A percentile compares a stretch with the other conserved stretches of the same genome.
Conservation (phyloP, 2,888 invertebrate species). For the Tiphia femorata region DNA sequence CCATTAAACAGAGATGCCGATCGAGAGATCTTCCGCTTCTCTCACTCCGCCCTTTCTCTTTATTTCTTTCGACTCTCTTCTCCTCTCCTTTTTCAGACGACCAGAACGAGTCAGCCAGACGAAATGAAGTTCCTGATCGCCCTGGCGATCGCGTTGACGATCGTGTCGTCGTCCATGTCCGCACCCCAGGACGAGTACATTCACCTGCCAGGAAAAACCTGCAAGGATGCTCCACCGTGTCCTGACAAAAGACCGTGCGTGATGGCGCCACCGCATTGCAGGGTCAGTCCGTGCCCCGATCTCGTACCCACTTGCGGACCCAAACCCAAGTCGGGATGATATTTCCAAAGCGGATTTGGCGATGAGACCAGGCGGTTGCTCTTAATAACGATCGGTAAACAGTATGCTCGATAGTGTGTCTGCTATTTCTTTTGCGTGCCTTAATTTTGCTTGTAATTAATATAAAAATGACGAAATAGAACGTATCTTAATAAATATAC, state of each 20-base stretch:
- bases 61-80: background rate
- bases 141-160: slow-evolving; percentile 29
- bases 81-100: background rate
- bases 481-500: too few species aligned
- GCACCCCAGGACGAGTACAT: slow-evolving; percentile 42
- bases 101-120: slow-evolving; percentile 2
- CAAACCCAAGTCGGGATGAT: too few species aligned
- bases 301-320: slow-evolving; percentile 48
- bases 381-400: too few species aligned
- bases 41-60: background rate
- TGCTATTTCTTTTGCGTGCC: too few species aligned
- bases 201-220: slow-evolving; percentile 52
- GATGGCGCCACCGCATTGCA: slow-evolving; percentile 49
- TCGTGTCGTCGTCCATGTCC: slow-evolving; percentile 18
- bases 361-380: too few species aligned
- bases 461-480: too few species aligned
- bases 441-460: too few species aligned
- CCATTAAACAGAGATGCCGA: background rate
- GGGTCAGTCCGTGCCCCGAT: slow-evolving; percentile 43
- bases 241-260: slow-evolving; percentile 46
- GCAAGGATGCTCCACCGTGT: slow-evolving; percentile 50
- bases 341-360: too few species aligned
- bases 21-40: background rate
- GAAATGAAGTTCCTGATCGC: slow-evolving; percentile 30
- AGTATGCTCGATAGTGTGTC: too few species aligned